Evolutionary conservation across 2,797 vertebrate genomes (phyloP).

Genomic region (Siniperca undulata): DNA sequence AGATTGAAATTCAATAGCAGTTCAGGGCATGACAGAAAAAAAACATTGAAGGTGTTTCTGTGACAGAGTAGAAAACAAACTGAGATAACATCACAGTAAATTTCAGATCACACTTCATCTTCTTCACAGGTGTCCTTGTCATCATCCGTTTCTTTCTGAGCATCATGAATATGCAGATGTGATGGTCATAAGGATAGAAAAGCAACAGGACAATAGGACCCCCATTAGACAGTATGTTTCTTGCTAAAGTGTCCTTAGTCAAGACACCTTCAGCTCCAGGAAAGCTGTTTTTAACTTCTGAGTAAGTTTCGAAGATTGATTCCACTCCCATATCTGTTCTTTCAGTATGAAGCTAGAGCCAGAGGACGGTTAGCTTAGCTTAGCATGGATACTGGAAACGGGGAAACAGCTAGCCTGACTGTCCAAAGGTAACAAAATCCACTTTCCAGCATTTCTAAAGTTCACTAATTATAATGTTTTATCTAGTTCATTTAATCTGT

Average conservation of each 20-base stretch:
- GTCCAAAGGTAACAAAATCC: too few species aligned
- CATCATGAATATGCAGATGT: neutral
- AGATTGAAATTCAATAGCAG: neutral
- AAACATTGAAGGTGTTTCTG: neutral
- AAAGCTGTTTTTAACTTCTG: neutral
- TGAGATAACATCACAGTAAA: neutral
- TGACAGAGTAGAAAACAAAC: neutral
- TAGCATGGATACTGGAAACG: neutral
- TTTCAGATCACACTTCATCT: neutral
- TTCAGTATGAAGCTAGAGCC: neutral
- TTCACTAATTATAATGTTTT: too few species aligned
- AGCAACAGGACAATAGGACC: neutral
- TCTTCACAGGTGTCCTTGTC: constrained; percentile 18
- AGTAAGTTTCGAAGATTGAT: neutral
- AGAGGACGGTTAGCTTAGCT: neutral
- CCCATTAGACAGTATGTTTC: neutral
- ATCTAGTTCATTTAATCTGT: too few species aligned
- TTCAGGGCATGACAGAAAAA: neutral
- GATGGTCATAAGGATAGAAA: neutral
- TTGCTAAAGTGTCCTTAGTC: neutral
- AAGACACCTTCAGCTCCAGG: neutral
- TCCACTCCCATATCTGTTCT: neutral
- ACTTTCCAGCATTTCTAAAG: too few species aligned
- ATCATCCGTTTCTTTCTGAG: constrained; percentile 3
- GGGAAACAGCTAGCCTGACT: too few species aligned